phyloP scores from a whole-genome alignment of 2,888 invertebrate species.

The Agonum fuliginosum region DNA sequence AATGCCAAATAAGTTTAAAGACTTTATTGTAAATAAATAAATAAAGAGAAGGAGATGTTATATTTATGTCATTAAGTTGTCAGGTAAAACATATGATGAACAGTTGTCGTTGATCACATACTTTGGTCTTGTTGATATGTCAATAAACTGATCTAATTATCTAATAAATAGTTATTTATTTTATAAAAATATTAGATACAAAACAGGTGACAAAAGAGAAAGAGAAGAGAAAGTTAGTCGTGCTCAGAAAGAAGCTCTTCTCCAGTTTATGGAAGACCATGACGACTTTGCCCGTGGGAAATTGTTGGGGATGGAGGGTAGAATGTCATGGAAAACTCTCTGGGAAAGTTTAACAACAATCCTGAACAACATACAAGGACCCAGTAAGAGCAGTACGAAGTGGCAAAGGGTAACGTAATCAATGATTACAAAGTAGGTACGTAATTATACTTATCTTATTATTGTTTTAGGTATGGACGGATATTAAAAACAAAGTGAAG shows the following conservation, averaged over 20 bases:
- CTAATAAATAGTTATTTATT: no score
- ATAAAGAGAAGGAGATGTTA: no score
- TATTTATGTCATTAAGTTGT: no score
- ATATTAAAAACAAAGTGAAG: background rate
- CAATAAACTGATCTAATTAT: no score
- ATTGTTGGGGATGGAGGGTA: background rate
- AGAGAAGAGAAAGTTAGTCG: background rate
- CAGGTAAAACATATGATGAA: no score
- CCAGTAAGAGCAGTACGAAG: background rate
- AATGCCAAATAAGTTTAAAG: no score
- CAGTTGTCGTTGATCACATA: no score
- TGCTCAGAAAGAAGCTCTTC: background rate
- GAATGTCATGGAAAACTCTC: background rate
- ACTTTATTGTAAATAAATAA: no score
- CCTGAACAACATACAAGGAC: background rate
- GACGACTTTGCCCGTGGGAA: background rate
- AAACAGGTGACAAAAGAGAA: background rate
- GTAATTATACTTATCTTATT: background rate
- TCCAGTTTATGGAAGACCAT: slow-evolving; percentile 4
- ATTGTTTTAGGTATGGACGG: background rate
- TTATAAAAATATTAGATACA: no score
- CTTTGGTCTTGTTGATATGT: no score
- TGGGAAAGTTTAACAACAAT: background rate
- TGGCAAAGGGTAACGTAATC: background rate
- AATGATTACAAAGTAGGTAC: background rate